Evolutionary conservation across 2,797 vertebrate genomes (phyloP), one percentile per base, ranked within the genome.

Genomic region (Betta splendens): DNA sequence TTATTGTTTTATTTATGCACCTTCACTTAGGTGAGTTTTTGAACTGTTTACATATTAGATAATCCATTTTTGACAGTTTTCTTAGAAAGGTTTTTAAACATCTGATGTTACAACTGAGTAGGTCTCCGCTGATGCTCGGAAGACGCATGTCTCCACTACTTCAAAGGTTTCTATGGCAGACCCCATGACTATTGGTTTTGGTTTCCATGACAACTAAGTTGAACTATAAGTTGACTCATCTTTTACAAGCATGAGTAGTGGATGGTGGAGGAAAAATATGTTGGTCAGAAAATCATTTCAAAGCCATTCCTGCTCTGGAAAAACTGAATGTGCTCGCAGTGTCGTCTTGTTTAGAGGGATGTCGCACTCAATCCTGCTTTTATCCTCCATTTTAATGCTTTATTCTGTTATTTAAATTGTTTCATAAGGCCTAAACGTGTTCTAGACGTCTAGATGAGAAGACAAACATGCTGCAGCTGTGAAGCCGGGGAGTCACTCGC

Each of bases 131-230:
- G 57, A 79, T 45, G 56, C 58, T 38, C 56, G 51, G 49, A 60
- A 76, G 75, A 75, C 75, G 64, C 70, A 56, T 74, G 67, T 50
- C 63, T 86, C 78, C 72, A 83, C 72, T 74, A 73, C 70, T 77
- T 87, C 73, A 86, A 82, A 87, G 72, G 77, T 84, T 88, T 89
- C 77, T 65, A 81, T 88, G 80, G 83, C 81, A 74, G 79, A 87
- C 75, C 85, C 71, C 83, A 76, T 86, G 80, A 85, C 80, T 84
- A 79, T 83, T 86, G 86, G 88, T 89, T 91, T 86, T 83, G 83
- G 92, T 93, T 92, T 86, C 92, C 86, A 89, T 93, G 91, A 89
- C 89, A 92, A 92, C 91, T 72, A 86, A 80, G 47, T 80, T 84
- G 77, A 85, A 82, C 68, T 83, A 77, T 75, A 84, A 77, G 77